phyloP scores from a whole-genome alignment of 2,113 vertebrate species.

The Falco punctatus region DNA sequence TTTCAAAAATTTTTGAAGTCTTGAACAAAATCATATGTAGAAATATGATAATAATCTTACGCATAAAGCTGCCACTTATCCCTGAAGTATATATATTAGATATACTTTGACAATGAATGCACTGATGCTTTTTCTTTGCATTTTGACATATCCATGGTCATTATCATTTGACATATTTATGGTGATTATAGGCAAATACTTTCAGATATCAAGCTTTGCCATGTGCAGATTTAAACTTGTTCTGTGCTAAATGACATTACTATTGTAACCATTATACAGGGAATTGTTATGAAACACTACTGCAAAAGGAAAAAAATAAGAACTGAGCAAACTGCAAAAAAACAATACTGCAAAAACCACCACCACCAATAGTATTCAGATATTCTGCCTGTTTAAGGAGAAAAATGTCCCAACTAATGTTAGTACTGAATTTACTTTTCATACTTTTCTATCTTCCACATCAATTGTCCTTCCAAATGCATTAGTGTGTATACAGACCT shows the following conservation, averaged over 20 bases:
- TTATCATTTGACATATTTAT: not conserved
- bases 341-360: not conserved
- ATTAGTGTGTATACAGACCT: too few relatives aligned
- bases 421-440: not conserved
- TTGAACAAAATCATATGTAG: not conserved
- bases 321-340: not conserved
- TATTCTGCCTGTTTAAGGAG: not conserved
- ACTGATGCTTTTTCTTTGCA: not conserved
- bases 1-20: not conserved
- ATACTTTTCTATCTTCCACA: not conserved
- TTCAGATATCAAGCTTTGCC: not conserved
- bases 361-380: not conserved
- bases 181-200: not conserved
- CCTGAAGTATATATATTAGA: not conserved
- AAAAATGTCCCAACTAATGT: not conserved
- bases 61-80: not conserved
- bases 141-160: not conserved
- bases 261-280: not conserved
- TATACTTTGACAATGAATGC: not conserved
- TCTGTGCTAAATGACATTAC: not conserved
- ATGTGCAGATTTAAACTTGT: not conserved
- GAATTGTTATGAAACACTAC: not conserved
- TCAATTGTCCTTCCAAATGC: not conserved
- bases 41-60: not conserved
- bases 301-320: not conserved